These are phyloP conservation scores for Picus viridis DNA, from an alignment of 2,797 vertebrate species.

Conservation along the genomic window DNA sequence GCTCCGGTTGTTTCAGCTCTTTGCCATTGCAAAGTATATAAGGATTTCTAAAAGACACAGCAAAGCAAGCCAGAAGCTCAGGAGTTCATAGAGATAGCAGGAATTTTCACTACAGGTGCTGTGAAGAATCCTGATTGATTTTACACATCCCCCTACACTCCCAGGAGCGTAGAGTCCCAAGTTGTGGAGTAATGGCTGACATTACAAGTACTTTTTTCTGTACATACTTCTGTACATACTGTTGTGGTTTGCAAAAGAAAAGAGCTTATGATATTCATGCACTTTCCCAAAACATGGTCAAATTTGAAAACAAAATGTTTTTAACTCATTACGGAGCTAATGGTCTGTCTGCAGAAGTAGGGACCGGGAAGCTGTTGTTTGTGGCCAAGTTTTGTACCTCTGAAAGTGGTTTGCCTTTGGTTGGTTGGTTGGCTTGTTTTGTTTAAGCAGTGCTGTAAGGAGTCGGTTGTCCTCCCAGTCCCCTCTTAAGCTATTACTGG, in stretches of 20 bases:
- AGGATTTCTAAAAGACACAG: not conserved
- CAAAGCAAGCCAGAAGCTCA: not conserved
- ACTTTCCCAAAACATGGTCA: not conserved
- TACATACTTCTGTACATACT: rapidly evolving
- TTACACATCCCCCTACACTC: not conserved
- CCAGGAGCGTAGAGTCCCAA: rapidly evolving
- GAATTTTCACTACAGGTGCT: not conserved
- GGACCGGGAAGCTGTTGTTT: not conserved
- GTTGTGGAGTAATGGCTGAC: not conserved
- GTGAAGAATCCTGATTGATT: not conserved
- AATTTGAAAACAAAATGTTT: not conserved
- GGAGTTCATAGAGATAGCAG: not conserved
- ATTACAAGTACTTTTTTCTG: not conserved
- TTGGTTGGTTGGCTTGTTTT: not conserved
- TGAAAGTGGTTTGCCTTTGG: not conserved
- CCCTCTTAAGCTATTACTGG: not conserved
- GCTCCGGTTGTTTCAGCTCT: not conserved
- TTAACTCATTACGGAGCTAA: not conserved
- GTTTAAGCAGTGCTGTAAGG: not conserved
- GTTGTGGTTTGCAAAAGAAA: not conserved
- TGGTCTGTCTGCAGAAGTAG: not conserved
- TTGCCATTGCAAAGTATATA: not conserved
- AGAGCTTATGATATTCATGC: not conserved
- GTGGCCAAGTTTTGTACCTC: not conserved
- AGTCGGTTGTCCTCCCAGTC: not conserved